These are phyloP conservation scores for Peromyscus eremicus DNA, from an alignment of 2,797 vertebrate genomes.

Conservation along the genomic window DNA sequence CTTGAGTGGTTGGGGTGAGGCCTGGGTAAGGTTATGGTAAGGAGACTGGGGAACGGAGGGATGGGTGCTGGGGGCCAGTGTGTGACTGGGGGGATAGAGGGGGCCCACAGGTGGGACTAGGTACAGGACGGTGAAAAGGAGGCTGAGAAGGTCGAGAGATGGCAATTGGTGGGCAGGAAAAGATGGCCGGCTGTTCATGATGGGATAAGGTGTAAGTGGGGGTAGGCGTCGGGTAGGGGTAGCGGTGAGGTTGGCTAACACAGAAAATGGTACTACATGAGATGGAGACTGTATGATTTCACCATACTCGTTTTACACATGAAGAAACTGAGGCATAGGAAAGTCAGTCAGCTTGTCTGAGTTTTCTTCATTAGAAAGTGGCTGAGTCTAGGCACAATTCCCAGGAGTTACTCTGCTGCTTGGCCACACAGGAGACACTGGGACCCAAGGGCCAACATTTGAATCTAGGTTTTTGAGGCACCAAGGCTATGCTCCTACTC, in stretches of 20 bases:
- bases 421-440: background rate
- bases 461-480: too few species aligned
- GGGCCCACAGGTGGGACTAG: too few species aligned
- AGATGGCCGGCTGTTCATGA: too few species aligned
- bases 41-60: background rate
- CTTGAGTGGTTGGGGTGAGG: background rate
- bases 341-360: background rate
- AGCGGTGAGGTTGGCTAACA: fast-evolving
- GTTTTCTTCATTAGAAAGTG: background rate
- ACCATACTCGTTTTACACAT: background rate
- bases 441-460: background rate
- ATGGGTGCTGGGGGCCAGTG: background rate
- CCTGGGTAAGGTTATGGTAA: background rate
- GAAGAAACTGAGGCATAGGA: background rate
- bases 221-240: fast-evolving
- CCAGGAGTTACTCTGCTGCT: background rate
- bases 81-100: background rate
- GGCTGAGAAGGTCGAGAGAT: background rate
- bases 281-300: background rate
- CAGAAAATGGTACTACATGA: too few species aligned
- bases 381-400: background rate
- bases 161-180: background rate
- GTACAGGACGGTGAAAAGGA: background rate
- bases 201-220: background rate
- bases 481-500: background rate